Conservation (phyloP, 2,888 invertebrate species). For the Orthonevra nobilis region DNA sequence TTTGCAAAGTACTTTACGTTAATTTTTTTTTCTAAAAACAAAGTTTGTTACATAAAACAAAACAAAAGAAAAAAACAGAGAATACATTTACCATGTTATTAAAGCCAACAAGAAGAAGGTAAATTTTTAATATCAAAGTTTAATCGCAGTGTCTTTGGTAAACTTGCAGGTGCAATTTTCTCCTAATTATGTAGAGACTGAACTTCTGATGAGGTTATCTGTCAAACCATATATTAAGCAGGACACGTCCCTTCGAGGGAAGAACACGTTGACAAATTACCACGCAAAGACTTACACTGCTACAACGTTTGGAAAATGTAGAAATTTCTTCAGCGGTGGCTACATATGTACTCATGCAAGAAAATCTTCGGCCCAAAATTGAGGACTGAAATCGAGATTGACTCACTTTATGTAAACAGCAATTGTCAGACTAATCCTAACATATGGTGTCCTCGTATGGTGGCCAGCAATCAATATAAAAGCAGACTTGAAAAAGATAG, state of each 20-base stretch:
- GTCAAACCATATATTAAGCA: neutral
- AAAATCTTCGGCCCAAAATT: too few species aligned
- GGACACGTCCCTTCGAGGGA: neutral
- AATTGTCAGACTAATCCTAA: too few species aligned
- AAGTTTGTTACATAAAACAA: conserved; percentile 8
- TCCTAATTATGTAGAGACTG: conserved; percentile 27
- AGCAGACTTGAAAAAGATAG: too few species aligned
- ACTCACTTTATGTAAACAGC: too few species aligned
- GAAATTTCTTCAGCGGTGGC: neutral
- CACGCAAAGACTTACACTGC: too few species aligned
- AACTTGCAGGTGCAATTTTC: conserved; percentile 3
- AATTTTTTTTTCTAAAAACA: neutral
- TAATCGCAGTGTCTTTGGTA: conserved; percentile 20
- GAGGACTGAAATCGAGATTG: too few species aligned
- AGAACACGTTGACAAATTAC: conserved; percentile 19
- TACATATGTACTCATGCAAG: neutral
- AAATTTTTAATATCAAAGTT: conserved; percentile 65
- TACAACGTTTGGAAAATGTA: too few species aligned
- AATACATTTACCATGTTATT: conserved; percentile 45
- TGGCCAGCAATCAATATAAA: too few species aligned
- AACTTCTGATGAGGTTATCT: conserved; percentile 16
- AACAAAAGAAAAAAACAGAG: too few species aligned
- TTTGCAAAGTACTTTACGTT: neutral
- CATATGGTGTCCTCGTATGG: too few species aligned
- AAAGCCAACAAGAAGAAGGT: conserved; percentile 26